Conservation (phyloP, 1,140 invertebrate species). For the Drosophila nebulosa region DNA sequence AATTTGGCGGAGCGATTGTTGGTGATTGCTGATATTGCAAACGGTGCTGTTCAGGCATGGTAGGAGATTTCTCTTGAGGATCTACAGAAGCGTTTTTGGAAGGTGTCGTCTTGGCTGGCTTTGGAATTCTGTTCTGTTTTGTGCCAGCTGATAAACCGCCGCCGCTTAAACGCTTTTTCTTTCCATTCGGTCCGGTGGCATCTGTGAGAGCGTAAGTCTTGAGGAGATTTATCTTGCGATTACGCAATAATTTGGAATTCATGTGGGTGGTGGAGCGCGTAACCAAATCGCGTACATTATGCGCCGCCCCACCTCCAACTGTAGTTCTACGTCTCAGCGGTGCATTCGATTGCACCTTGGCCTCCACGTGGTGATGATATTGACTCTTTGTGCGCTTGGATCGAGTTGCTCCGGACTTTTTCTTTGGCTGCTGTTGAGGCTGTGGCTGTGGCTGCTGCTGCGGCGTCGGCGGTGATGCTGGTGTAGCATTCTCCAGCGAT, state of each 20-base stretch:
- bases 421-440: neutral
- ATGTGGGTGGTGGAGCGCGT: slow-evolving; percentile 59
- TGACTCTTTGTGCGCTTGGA: slow-evolving; percentile 10
- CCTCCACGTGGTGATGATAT: neutral
- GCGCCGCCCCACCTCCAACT: neutral
- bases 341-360: neutral
- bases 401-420: neutral
- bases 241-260: slow-evolving; percentile 62
- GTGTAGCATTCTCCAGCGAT: neutral
- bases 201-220: slow-evolving; percentile 61
- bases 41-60: slow-evolving; percentile 30
- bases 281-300: slow-evolving; percentile 36
- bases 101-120: neutral
- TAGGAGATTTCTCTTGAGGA: neutral
- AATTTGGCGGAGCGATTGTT: neutral
- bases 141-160: slow-evolving; percentile 17
- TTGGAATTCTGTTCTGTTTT: neutral
- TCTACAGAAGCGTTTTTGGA: neutral
- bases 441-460: neutral
- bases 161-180: slow-evolving; percentile 38
- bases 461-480: neutral
- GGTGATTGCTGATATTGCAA: slow-evolving; percentile 31
- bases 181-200: neutral
- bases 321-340: slow-evolving; percentile 19
- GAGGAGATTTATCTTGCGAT: slow-evolving; percentile 58